A percentile compares a stretch with the other conserved stretches of the same genome.
phyloP scores from a whole-genome alignment of 2,797 vertebrate species.

The Thamnophis elegans region DNA sequence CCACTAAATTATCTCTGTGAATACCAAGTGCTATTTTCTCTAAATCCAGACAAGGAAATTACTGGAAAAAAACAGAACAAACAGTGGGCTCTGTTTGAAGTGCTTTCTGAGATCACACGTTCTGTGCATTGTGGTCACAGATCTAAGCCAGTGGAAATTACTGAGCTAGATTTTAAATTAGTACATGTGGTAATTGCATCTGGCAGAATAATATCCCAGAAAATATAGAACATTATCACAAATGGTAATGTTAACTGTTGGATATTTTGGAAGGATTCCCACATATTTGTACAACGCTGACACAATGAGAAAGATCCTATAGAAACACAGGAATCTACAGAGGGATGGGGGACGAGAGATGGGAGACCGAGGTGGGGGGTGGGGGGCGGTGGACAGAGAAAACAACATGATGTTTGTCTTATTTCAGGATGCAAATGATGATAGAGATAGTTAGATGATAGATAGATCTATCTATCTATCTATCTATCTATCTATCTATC shows the following conservation, averaged over 20 bases:
- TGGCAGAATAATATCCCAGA: not conserved
- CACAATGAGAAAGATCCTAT: not conserved
- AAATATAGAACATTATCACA: not conserved
- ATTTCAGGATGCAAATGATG: not conserved
- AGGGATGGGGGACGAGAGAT: rapidly evolving
- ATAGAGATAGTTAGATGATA: too few relatives aligned
- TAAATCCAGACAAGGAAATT: slow-evolving; percentile 66
- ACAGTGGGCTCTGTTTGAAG: slow-evolving; percentile 54
- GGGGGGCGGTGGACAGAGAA: not conserved
- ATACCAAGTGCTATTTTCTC: slow-evolving; percentile 74
- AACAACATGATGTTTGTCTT: not conserved
- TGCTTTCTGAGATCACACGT: slow-evolving; percentile 48
- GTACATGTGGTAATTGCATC: not conserved
- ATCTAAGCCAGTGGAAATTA: slow-evolving; percentile 35
- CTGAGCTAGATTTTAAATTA: not conserved
- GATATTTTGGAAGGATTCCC: not conserved
- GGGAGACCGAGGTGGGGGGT: too few relatives aligned
- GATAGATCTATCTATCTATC: too few relatives aligned
- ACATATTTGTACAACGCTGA: not conserved
- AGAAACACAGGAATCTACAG: not conserved
- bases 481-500: too few relatives aligned
- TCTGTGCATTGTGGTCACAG: slow-evolving; percentile 39
- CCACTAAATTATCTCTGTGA: slow-evolving; percentile 78
- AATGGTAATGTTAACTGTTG: not conserved
- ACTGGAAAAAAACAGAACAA: slow-evolving; percentile 53